Base-by-base conservation (phyloP, 2,797 vertebrate genomes). In the Taenioides sp. region DNA sequence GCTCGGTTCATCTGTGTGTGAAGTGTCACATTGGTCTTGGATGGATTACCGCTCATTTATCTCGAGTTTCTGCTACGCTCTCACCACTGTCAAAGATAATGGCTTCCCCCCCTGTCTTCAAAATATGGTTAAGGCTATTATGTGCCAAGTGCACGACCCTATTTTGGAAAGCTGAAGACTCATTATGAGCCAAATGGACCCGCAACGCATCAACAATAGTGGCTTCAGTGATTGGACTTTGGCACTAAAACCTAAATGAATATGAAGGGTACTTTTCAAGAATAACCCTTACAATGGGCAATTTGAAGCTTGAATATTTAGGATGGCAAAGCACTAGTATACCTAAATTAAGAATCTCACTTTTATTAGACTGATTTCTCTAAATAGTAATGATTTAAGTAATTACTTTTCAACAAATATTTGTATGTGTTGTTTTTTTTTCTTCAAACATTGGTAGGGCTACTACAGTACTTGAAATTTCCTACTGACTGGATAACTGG, bases 121-220 rank as follows among this genome's bases (percentile, higher is more conserved):
- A 68, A 85, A 84, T 65, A 70, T 61, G 61, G 73, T 85, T 81
- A 73, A 77, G 72, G 70, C 83, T 78, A 77, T 89, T 85, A 77
- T 82, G 65, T 81, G 83, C 73, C 72, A 79, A 84, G 80, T 77
- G 78, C 71, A 50, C 3, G 37, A 78, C 50, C 60, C 68, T 58
- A 72, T 80, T 87, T 2, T 79, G 60, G 75, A 80, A 76, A 85
- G 68, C 76, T 40, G 57, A 57, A 7, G 77, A 40, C 37, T 88
- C 73, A 85, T 89, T 84, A 81, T 71, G 71, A 62, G 55, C 74
- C 37, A 5, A 86, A 84, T 71, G 59, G 84, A 67, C 68, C 79
- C 75, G 50, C 55, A 25, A 50, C 72, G 76, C 76, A 81, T 78
- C 75, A 65, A 67, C 37, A 65, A 71, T 52, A 63, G 71, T 73